Evolutionary conservation across 2,797 vertebrate genomes (phyloP).

Genomic region (Dryobates pubescens): DNA sequence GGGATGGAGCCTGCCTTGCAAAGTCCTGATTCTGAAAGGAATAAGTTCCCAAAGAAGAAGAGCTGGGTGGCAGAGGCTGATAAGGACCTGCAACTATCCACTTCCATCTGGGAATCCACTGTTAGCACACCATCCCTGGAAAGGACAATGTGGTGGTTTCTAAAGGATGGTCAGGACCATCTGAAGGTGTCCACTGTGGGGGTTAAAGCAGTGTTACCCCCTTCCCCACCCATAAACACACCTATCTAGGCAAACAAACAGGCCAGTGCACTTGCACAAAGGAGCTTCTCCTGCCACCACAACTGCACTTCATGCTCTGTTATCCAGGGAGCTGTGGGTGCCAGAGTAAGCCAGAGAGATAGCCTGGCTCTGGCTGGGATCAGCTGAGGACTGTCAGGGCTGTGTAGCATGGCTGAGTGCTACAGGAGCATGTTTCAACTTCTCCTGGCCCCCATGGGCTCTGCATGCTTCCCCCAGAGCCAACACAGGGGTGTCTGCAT

Average conservation of each 20-base stretch:
- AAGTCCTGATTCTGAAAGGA: neutral
- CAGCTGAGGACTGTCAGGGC: neutral
- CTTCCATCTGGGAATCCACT: neutral
- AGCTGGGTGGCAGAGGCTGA: neutral
- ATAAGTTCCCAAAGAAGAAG: neutral
- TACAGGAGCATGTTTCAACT: neutral
- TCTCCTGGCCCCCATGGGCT: neutral
- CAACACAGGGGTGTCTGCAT: neutral
- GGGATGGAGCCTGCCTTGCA: neutral
- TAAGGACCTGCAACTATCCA: neutral
- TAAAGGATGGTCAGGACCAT: neutral
- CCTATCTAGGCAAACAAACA: slow-evolving; percentile 60
- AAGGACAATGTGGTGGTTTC: neutral
- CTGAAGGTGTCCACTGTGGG: neutral
- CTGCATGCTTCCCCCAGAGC: rapidly evolving
- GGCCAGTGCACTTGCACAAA: slow-evolving; percentile 61
- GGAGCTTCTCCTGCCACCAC: neutral
- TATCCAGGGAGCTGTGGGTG: slow-evolving; percentile 15
- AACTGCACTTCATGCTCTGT: slow-evolving; percentile 48
- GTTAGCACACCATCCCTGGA: neutral
- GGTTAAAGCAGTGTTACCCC: neutral
- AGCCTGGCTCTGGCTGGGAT: neutral
- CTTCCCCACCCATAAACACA: neutral
- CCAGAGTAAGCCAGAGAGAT: slow-evolving; percentile 16
- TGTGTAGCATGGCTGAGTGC: neutral